Percentiles rank a stretch among this genome's conserved stretches.
Conservation (phyloP, 2,888 invertebrate species). For the Leistus spinibarbis region DNA sequence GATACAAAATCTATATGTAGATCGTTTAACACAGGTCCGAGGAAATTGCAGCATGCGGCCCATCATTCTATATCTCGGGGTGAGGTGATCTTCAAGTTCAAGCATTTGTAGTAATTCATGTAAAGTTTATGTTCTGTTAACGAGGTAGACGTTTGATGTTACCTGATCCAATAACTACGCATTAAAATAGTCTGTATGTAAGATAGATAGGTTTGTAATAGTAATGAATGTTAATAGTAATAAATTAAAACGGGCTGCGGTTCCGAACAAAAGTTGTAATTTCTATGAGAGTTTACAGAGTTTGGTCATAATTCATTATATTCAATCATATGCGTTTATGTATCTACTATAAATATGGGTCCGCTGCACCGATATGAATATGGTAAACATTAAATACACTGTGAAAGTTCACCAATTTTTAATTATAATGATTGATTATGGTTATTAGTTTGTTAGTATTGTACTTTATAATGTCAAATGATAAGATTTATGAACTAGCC, state of each 20-base stretch:
- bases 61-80: too few species aligned
- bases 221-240: background rate
- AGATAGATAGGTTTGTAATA: background rate
- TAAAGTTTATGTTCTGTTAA: too few species aligned
- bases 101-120: too few species aligned
- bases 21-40: too few species aligned
- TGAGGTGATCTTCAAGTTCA: too few species aligned
- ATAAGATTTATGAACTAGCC: constrained; percentile 10
- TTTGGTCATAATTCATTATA: background rate
- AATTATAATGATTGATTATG: background rate
- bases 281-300: background rate
- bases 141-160: too few species aligned
- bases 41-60: too few species aligned
- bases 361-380: too few species aligned
- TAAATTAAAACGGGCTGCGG: background rate
- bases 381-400: too few species aligned
- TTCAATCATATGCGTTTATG: background rate
- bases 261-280: background rate
- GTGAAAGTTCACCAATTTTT: background rate
- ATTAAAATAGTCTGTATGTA: too few species aligned
- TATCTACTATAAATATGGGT: background rate
- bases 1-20: too few species aligned
- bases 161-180: too few species aligned
- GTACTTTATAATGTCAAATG: constrained; percentile 5
- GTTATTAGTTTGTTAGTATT: background rate